These are phyloP conservation scores for Hofmannophila pseudospretella DNA, from an alignment of 2,888 invertebrate genomes.

Conservation along the genomic window DNA sequence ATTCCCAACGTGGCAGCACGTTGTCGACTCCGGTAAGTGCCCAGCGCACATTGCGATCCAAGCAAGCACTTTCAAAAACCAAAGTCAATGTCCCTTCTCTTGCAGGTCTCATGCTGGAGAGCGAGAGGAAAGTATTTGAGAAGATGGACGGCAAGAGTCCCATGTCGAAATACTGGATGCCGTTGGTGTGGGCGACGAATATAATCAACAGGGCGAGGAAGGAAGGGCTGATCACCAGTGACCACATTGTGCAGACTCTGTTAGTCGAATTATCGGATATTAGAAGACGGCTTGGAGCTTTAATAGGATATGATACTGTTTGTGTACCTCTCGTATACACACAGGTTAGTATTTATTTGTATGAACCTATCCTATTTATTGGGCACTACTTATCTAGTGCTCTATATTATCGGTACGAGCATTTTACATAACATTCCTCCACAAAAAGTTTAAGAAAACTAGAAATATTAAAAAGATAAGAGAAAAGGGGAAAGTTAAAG, in stretches of 20 bases:
- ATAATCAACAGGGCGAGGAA: slow-evolving; percentile 92
- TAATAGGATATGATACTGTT: slow-evolving; percentile 94
- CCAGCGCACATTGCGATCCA: slow-evolving; percentile 16
- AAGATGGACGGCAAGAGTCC: slow-evolving; percentile 92
- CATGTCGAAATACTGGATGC: slow-evolving; percentile 95
- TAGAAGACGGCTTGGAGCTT: slow-evolving; percentile 87
- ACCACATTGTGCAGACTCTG: slow-evolving; percentile 95
- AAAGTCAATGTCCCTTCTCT: slow-evolving; percentile 20
- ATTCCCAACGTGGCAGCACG: slow-evolving; percentile 93
- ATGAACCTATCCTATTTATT: no score
- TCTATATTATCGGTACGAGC: no score
- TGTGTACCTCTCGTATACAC: slow-evolving; percentile 95
- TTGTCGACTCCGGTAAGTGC: slow-evolving; percentile 88
- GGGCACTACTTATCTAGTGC: no score
- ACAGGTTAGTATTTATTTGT: slow-evolving; percentile 80
- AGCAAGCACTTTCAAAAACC: slow-evolving; percentile 6
- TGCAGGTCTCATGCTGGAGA: slow-evolving; percentile 92
- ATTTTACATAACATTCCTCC: neutral
- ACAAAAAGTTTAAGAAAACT: no score
- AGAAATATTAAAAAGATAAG: no score
- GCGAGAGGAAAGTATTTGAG: slow-evolving; percentile 94
- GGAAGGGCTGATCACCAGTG: slow-evolving; percentile 90
- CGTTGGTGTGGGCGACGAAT: slow-evolving; percentile 94
- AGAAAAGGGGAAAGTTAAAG: no score
- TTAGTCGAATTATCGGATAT: slow-evolving; percentile 94